Percentiles rank a stretch among this genome's conserved stretches.
Conservation (phyloP, 1,140 invertebrate genomes). For the Octopus sinensis region DNA sequence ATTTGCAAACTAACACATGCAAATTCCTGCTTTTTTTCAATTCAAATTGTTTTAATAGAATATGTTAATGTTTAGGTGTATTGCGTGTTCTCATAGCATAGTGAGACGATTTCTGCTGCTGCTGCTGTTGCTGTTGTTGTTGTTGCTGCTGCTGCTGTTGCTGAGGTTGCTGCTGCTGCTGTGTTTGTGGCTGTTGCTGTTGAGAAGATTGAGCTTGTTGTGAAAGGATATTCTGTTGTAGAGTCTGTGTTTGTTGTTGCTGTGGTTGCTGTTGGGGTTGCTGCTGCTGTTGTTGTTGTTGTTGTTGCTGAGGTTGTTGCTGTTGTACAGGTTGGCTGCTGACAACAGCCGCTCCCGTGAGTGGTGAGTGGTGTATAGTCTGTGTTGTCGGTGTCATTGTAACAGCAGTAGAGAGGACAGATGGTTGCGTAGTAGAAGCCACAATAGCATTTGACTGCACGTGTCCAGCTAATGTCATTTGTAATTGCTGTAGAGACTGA, state of each 20-base stretch:
- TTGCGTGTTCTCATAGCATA: slow-evolving; percentile 47
- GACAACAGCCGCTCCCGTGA: slow-evolving; percentile 8
- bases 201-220: background rate
- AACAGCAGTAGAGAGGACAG: slow-evolving; percentile 9
- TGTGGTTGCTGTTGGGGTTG: background rate
- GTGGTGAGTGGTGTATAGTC: slow-evolving; percentile 20
- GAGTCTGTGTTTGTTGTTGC: background rate
- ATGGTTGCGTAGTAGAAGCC: background rate
- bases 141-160: slow-evolving; percentile 23
- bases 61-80: slow-evolving; percentile 34
- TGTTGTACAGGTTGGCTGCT: slow-evolving; percentile 15
- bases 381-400: slow-evolving; percentile 15
- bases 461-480: slow-evolving; percentile 24
- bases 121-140: slow-evolving; percentile 13
- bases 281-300: background rate
- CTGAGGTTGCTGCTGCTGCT: slow-evolving; percentile 16
- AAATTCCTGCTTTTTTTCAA: too few relatives aligned
- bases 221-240: background rate
- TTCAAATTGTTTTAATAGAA: background rate
- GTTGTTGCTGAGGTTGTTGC: background rate
- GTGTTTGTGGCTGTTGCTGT: slow-evolving; percentile 22
- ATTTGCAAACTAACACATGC: too few relatives aligned
- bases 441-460: background rate
- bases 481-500: slow-evolving; percentile 33
- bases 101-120: slow-evolving; percentile 30